phyloP scores from a whole-genome alignment of 2,888 invertebrate genomes.

The Zele albiditarsus region DNA sequence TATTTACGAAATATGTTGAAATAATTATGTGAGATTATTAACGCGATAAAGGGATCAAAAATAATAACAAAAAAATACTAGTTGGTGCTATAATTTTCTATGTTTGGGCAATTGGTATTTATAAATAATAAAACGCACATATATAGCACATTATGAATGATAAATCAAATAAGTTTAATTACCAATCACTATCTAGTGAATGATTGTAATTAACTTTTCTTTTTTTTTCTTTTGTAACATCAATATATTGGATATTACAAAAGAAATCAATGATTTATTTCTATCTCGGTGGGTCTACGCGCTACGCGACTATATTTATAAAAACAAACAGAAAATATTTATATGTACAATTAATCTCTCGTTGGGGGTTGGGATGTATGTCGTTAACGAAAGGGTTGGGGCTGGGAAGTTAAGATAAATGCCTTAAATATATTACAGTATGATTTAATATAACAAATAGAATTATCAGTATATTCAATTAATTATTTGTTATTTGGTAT shows the following conservation, averaged over 20 bases:
- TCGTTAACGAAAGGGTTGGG: not conserved
- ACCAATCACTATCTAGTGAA: not conserved
- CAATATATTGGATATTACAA: not conserved
- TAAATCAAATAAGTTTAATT: not conserved
- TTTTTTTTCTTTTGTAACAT: too few relatives aligned
- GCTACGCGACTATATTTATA: constrained; percentile 5
- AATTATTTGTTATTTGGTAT: not conserved
- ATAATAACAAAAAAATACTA: not conserved
- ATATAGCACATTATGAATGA: too few relatives aligned
- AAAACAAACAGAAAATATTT: constrained; percentile 8
- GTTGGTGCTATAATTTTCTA: too few relatives aligned
- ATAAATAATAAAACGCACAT: too few relatives aligned
- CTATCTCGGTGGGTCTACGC: too few relatives aligned
- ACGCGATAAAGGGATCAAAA: not conserved
- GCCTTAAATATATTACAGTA: constrained; percentile 25
- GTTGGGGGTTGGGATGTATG: not conserved
- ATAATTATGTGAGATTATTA: not conserved
- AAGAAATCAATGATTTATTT: not conserved
- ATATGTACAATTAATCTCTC: not conserved
- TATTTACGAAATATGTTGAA: not conserved
- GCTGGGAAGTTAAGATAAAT: not conserved
- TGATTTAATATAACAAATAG: constrained; percentile 1
- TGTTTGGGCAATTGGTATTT: too few relatives aligned
- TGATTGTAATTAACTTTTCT: not conserved
- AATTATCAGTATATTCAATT: constrained; percentile 20